Conservation (phyloP, 2,113 vertebrate genomes). For the Rhinolophus ferrumequinum region DNA sequence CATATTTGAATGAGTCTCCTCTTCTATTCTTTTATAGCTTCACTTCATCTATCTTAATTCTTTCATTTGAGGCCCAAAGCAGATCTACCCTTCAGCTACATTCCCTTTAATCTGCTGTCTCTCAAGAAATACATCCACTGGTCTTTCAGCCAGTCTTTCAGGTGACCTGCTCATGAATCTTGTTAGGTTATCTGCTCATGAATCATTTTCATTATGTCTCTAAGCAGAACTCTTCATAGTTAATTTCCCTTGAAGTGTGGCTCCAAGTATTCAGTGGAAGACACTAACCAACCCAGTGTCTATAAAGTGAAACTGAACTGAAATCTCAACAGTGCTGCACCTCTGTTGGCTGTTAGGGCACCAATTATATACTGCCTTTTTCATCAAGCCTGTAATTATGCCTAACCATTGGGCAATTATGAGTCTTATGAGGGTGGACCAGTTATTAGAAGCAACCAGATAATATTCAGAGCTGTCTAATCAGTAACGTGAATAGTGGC, state of each 20-base stretch:
- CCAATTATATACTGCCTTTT: not conserved
- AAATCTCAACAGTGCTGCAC: not conserved
- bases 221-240: not conserved
- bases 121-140: not conserved
- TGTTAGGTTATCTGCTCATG: not conserved
- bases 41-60: not conserved
- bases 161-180: not conserved
- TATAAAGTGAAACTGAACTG: not conserved
- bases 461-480: not conserved
- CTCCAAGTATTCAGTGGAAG: not conserved
- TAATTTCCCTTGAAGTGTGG: not conserved
- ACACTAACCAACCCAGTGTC: not conserved
- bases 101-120: not conserved
- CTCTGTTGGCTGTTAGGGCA: not conserved
- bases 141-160: not conserved
- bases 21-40: not conserved
- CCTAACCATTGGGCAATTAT: not conserved
- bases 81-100: fast-evolving
- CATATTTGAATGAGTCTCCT: not conserved
- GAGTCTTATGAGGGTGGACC: not conserved
- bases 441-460: not conserved
- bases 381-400: not conserved
- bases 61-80: not conserved
- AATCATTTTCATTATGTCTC: not conserved
- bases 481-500: not conserved